Percentiles rank a stretch among this genome's conserved stretches.
These are phyloP conservation scores for Morone chrysops DNA, from an alignment of 2,113 vertebrate species.

Conservation along the genomic window DNA sequence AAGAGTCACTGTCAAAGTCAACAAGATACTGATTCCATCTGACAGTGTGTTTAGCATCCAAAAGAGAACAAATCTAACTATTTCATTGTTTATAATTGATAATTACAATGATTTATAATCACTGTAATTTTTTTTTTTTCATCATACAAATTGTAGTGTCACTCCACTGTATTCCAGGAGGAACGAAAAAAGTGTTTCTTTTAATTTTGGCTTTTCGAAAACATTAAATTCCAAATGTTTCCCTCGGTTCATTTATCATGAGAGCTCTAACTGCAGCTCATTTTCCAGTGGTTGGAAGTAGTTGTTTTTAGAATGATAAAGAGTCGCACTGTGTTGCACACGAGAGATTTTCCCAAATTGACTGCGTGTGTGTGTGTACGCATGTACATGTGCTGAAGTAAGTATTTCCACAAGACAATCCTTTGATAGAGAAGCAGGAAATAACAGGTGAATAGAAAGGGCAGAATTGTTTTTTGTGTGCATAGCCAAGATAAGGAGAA, in stretches of 20 bases:
- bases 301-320: not conserved
- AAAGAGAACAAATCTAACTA: not conserved
- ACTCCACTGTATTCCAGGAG: not conserved
- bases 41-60: not conserved
- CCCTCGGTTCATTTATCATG: constrained; percentile 12
- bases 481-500: not conserved
- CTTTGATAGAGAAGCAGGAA: no score
- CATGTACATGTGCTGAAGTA: not conserved
- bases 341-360: not conserved
- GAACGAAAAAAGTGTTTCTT: not conserved
- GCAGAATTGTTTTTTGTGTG: no score
- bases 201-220: not conserved
- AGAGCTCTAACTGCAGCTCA: not conserved
- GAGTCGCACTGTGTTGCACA: not conserved
- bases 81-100: not conserved
- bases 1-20: not conserved
- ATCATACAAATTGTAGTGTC: not conserved
- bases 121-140: not conserved
- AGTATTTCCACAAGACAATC: not conserved
- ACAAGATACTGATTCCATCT: not conserved
- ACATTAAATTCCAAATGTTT: not conserved
- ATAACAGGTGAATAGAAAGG: not conserved
- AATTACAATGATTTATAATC: no score
- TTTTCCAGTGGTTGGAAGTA: constrained; percentile 1
- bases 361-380: not conserved